Evolutionary conservation across 2,888 invertebrate species (phyloP), one percentile per base, ranked within the genome.

Genomic region (Thereva nobilitata): DNA sequence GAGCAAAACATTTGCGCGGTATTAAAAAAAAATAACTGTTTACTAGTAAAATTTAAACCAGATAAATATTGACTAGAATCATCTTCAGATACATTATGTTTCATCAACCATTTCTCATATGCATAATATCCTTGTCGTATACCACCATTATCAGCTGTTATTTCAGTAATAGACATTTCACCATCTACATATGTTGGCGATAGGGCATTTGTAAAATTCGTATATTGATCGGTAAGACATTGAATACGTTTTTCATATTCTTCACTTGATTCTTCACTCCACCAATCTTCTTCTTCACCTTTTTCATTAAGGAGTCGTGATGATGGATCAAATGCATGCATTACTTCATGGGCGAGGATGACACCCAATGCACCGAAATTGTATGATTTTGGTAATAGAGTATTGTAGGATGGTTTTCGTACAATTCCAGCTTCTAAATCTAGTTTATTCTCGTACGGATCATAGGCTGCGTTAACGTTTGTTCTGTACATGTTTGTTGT

Each of bases 291-390:
- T 8, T 34, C 9, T 10, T 9, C 35, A 34, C 35, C 35, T 35
- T 50, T 3, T 35, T 6, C 6, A 50, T 34, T 9, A 2, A 4
- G 35, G 2, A 35, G 4, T 35, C 23, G 23, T 9, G 9, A 23
- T 10, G 23, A 5, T 8, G 5, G 9, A 50, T 50, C 50, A 35
- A 50, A 50, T 50, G 50, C 35, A 50, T 50, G 50, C 50, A 50
- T 50, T 35, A 50, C 35, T 50, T 50, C 50, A 50, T 50, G 50
- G n/a, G 10, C 50, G 3, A 50, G 4, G 23, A 50, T 12, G 8
- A 38, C 52, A 4, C 63, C 63, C 63, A 64, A 53, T n/a, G 42
- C 35, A 35, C 44, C 63, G 10, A 12, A 64, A 37, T 64, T 64
- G 37, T 53, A 53, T n/a, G 53, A 52, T 52, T 53, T 53, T 9